These are phyloP conservation scores for Enteromius mattozi DNA, from an alignment of 2,797 vertebrate genomes.

Conservation along the genomic window DNA sequence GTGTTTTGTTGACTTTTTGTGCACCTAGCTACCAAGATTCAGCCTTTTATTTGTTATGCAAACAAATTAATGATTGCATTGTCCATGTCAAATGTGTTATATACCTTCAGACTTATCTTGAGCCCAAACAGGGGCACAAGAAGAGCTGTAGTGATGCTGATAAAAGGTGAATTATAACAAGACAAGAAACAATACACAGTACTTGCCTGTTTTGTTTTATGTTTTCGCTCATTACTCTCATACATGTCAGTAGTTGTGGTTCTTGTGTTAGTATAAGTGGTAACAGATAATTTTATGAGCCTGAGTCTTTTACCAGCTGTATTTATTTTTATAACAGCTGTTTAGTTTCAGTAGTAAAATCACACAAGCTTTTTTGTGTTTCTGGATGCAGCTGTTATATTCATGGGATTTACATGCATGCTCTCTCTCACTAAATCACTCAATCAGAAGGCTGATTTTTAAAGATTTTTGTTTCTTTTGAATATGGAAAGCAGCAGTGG, in stretches of 20 bases:
- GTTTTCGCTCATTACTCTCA: background rate
- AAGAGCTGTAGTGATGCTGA: too few species aligned
- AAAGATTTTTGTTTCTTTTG: conserved; percentile 1
- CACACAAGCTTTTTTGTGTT: background rate
- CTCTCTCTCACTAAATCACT: background rate
- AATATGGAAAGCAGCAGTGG: background rate
- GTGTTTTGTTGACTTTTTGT: background rate
- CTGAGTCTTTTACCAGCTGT: conserved; percentile 1
- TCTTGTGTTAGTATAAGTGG: conserved; percentile 5
- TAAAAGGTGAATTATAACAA: background rate
- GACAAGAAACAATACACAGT: background rate
- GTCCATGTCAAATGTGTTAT: too few species aligned
- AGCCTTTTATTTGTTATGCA: background rate
- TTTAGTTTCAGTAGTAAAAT: conserved; percentile 29
- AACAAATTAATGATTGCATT: background rate
- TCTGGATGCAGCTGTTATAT: conserved; percentile 6
- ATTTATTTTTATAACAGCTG: conserved; percentile 37
- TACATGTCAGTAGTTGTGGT: background rate
- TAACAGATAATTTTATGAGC: background rate
- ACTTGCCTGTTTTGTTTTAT: background rate
- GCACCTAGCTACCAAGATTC: background rate
- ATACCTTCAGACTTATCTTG: too few species aligned
- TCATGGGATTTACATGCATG: background rate
- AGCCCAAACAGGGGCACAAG: too few species aligned
- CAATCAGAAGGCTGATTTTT: background rate